Evolutionary conservation across 30 jellyfish, hydroid and myxozoan genomes (phyloP).

Genomic region (Hydractinia symbiolongicarpus): DNA sequence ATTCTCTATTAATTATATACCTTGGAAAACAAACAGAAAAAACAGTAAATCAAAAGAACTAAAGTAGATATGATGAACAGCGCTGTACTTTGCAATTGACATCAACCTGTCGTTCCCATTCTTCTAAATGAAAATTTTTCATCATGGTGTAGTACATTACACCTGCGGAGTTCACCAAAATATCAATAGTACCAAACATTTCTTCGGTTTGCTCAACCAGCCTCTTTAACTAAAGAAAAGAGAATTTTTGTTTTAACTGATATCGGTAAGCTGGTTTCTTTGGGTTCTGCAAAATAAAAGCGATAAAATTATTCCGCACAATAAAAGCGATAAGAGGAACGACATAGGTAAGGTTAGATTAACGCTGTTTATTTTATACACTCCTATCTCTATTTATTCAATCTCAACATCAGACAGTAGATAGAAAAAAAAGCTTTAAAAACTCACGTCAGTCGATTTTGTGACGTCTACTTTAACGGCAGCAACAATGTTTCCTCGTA

Average conservation of each 20-base stretch:
- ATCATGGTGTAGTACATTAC: constrained; percentile 86
- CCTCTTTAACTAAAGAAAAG: constrained; percentile 32
- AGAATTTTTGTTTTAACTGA: neutral
- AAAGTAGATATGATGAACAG: neutral
- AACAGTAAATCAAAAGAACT: neutral
- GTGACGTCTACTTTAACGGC: constrained; percentile 74
- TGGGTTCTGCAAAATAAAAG: neutral
- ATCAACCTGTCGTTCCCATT: constrained; percentile 81
- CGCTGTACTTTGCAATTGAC: constrained; percentile 79
- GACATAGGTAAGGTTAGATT: too few relatives aligned
- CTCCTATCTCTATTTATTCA: too few relatives aligned
- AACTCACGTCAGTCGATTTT: constrained; percentile 39
- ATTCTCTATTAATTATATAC: neutral
- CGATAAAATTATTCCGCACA: neutral
- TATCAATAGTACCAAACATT: constrained; percentile 60
- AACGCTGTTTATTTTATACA: too few relatives aligned
- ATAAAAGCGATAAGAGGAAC: neutral
- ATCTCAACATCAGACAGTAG: too few relatives aligned
- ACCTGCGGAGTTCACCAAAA: constrained; percentile 76
- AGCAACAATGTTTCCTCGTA: constrained; percentile 60
- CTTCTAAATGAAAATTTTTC: constrained; percentile 69
- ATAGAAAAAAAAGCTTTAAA: too few relatives aligned
- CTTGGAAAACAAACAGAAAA: neutral
- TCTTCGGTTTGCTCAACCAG: constrained; percentile 56
- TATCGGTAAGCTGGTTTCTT: neutral